Conservation (phyloP, 2,113 vertebrate species). For the Indicator indicator region DNA sequence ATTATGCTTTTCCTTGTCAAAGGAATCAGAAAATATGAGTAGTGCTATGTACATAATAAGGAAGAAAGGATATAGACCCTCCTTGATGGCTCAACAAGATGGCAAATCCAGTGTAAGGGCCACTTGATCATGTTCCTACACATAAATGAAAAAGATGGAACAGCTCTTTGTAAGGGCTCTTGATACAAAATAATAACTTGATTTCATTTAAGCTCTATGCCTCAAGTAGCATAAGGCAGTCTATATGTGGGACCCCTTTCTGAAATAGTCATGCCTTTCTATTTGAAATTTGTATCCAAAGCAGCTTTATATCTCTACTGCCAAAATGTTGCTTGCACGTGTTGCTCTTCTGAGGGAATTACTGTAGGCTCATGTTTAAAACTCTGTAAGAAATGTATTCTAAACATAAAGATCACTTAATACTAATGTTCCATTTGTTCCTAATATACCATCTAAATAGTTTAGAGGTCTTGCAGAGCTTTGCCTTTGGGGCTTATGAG, state of each 20-base stretch:
- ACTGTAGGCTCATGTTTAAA: neutral
- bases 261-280: neutral
- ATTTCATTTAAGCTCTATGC: neutral
- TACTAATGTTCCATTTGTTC: neutral
- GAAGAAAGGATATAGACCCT: neutral
- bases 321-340: neutral
- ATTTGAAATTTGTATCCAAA: neutral
- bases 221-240: neutral
- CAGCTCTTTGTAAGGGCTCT: neutral
- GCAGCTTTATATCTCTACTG: neutral
- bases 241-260: neutral
- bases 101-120: neutral
- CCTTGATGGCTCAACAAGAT: neutral
- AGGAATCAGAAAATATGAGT: neutral
- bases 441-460: neutral
- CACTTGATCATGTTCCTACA: neutral
- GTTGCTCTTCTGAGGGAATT: neutral
- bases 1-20: neutral
- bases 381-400: neutral
- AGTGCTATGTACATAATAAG: neutral
- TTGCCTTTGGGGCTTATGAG: neutral
- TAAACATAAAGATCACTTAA: neutral
- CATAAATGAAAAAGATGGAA: too few species aligned
- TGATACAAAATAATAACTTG: neutral
- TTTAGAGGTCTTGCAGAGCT: neutral